Base-by-base conservation (phyloP, 1,140 invertebrate genomes). In the Bombus pyrosoma region DNA sequence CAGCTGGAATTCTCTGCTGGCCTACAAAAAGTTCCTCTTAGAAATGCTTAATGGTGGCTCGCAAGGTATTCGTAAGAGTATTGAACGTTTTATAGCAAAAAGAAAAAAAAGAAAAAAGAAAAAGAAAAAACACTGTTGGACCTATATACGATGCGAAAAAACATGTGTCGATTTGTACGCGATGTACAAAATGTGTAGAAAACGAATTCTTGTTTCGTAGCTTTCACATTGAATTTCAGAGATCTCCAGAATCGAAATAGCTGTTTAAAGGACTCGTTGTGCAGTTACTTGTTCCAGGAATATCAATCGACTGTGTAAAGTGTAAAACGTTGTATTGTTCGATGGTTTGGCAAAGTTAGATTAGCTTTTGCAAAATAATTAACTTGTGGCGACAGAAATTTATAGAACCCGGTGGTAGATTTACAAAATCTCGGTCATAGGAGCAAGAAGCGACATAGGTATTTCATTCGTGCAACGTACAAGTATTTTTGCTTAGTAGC, bases 1-100 rank as follows among this genome's bases (percentile, higher is more conserved):
- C 77, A 68, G 64, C 64, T 80, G 77, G 77, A 80, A 80, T 80
- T 68, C 64, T 32, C 41, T 18, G 77, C 32, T 47, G 77, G 77
- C 25, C 41, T 47, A 47, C 77, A 80, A 69, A 80, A 66, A 80
- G 41, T 43, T 32, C 13, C 76, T 37, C 34, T 66, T 18, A 43
- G 76, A 78, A 66, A 57, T 43, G 8, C 28, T 34, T 32, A 32
- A 69, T 69, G 41, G n/a, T 68, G 8, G 10, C 34, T 18, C 13
- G 64, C 13, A 2, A 37, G 2, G 59, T 1, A n/a, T 62, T 53
- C 34, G 10, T 53, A 53, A 32, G 39, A 62, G 34, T 25, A 39
- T 62, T 37, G 34, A 77, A n/a, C 13, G 57, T 53, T 53, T 53
- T 53, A 53, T 53, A 53, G 0, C 5, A 53, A 53, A 53, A 53